phyloP scores from a whole-genome alignment of 2,113 vertebrate species.

The Menura novaehollandiae region DNA sequence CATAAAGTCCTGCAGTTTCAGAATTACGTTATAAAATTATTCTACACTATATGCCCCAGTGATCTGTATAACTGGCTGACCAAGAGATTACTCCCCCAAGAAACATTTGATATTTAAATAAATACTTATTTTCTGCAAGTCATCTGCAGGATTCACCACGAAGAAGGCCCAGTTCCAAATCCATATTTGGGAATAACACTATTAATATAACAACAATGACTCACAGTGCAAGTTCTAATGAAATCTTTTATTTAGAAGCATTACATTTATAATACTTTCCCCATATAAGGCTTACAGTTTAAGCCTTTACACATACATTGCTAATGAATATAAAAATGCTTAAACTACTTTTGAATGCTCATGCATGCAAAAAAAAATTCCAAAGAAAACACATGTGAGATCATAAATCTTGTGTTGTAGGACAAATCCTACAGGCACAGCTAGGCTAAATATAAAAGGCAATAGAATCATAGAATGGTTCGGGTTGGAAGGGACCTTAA shows the following conservation, averaged over 20 bases:
- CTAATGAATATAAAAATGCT: neutral
- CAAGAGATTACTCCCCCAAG: neutral
- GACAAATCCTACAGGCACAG: neutral
- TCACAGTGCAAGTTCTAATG: slow-evolving; percentile 6
- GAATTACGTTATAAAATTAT: neutral
- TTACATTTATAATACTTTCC: neutral
- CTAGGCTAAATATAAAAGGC: neutral
- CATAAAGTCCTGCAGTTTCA: neutral
- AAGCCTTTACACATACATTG: neutral
- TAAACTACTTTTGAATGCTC: neutral
- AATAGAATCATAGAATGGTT: neutral
- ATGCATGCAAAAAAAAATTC: neutral
- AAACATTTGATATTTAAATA: neutral
- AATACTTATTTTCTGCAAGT: neutral
- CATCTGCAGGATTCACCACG: neutral
- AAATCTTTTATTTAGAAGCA: neutral
- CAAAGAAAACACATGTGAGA: neutral
- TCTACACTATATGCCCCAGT: neutral
- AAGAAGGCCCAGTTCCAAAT: neutral
- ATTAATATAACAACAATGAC: slow-evolving; percentile 30
- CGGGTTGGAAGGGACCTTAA: neutral
- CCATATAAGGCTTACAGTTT: slow-evolving; percentile 7
- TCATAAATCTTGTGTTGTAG: neutral
- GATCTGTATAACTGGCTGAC: neutral
- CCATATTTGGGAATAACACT: slow-evolving; percentile 30